Evolutionary conservation across 2,888 invertebrate genomes (phyloP).

Genomic region (Drosophila atripex): DNA sequence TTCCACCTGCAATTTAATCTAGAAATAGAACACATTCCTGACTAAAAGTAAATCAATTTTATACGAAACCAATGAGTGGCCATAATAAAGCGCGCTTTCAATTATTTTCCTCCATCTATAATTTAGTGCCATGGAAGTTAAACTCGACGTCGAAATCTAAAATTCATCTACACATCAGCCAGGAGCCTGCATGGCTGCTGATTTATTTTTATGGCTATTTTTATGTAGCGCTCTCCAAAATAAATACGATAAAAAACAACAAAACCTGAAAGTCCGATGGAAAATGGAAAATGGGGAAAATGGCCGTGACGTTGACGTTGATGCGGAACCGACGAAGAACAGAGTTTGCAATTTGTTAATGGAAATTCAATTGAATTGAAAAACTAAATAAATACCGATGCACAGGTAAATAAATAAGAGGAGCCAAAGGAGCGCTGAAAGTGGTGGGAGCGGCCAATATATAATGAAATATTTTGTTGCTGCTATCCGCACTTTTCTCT

Average conservation of each 20-base stretch:
- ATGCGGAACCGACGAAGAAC: constrained; percentile 33
- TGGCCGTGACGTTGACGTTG: constrained; percentile 27
- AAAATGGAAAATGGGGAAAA: constrained; percentile 1
- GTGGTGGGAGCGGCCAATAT: constrained; percentile 35
- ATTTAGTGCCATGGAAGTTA: constrained; percentile 13
- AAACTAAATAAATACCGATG: constrained; percentile 66
- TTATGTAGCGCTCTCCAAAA: constrained; percentile 9
- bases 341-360: constrained; percentile 69
- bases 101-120: constrained; percentile 24
- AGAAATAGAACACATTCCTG: not conserved
- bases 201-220: constrained; percentile 25
- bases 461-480: constrained; percentile 39
- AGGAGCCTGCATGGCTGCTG: not conserved
- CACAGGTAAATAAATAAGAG: constrained; percentile 36
- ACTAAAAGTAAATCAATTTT: not conserved
- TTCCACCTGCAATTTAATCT: too few relatives aligned
- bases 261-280: constrained; percentile 18
- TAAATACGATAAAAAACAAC: constrained; percentile 16
- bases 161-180: constrained; percentile 7
- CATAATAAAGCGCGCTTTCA: constrained; percentile 5
- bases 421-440: not conserved
- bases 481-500: constrained; percentile 4
- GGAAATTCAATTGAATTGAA: constrained; percentile 72
- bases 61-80: not conserved
- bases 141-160: constrained; percentile 16